Evolutionary conservation across 2,113 vertebrate genomes (phyloP).

Genomic region (Balaeniceps rex): DNA sequence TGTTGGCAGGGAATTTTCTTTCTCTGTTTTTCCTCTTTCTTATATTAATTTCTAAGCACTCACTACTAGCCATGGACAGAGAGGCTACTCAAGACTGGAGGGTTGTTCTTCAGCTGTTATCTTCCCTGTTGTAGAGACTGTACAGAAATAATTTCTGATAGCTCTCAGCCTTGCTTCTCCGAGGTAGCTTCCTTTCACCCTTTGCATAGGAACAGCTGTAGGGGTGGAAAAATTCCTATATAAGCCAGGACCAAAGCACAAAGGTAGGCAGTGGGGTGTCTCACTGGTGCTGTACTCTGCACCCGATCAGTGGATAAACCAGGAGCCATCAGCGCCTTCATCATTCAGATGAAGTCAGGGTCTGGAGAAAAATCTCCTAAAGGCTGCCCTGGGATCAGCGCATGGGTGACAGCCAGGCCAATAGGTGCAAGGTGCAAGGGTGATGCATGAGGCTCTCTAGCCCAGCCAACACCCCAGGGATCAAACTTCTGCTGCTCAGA

Average conservation of each 20-base stretch:
- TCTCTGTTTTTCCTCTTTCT: background rate
- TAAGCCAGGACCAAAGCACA: background rate
- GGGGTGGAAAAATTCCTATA: background rate
- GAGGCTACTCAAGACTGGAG: background rate
- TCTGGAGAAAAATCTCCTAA: background rate
- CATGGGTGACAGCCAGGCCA: background rate
- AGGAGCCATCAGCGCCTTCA: background rate
- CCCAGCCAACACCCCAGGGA: background rate
- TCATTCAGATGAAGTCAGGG: background rate
- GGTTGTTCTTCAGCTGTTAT: background rate
- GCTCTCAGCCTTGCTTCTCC: background rate
- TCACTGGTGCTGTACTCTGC: background rate
- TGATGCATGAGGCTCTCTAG: background rate
- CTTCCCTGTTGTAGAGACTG: background rate
- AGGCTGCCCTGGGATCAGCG: background rate
- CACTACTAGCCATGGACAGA: background rate
- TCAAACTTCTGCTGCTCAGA: background rate
- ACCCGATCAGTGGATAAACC: background rate
- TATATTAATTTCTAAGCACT: background rate
- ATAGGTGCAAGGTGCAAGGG: background rate
- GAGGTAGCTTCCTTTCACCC: background rate
- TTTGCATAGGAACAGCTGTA: background rate
- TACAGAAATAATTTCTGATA: background rate
- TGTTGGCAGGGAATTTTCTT: conserved; percentile 12
- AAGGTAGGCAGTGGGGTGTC: background rate